Conservation (phyloP, 2,113 vertebrate genomes). For the Deroptyus accipitrinus region DNA sequence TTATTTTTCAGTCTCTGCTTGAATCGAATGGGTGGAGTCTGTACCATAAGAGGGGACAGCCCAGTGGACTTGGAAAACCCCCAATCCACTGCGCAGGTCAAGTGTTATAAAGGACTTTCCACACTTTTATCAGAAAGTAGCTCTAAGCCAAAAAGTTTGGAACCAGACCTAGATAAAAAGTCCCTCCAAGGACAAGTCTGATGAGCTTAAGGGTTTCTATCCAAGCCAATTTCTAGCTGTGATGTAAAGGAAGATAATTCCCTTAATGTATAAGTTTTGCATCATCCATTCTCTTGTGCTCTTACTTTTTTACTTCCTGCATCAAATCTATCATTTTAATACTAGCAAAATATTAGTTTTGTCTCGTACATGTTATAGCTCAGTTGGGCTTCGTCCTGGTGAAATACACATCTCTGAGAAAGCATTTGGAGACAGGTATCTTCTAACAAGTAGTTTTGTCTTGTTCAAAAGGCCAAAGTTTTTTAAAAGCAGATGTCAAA, state of each 20-base stretch:
- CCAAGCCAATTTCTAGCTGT: background rate
- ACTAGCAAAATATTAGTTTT: background rate
- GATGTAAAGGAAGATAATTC: conserved; percentile 12
- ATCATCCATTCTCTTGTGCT: background rate
- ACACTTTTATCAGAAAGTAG: background rate
- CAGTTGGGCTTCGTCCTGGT: background rate
- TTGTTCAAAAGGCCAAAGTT: background rate
- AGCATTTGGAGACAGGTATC: background rate
- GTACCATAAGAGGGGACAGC: background rate
- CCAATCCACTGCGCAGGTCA: background rate
- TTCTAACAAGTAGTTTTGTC: background rate
- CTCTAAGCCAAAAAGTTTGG: background rate
- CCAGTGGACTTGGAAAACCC: background rate
- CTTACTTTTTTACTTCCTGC: conserved; percentile 11
- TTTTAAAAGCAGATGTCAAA: background rate
- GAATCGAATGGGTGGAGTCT: background rate
- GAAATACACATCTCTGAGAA: background rate
- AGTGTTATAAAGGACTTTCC: background rate
- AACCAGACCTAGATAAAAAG: conserved; percentile 7
- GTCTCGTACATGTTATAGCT: background rate
- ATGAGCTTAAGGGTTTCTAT: background rate
- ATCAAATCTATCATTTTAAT: conserved; percentile 13
- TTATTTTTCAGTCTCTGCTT: background rate
- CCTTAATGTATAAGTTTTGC: background rate
- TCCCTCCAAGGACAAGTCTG: background rate